Base-by-base conservation (phyloP, 2,797 vertebrate genomes). In the Morus bassanus region DNA sequence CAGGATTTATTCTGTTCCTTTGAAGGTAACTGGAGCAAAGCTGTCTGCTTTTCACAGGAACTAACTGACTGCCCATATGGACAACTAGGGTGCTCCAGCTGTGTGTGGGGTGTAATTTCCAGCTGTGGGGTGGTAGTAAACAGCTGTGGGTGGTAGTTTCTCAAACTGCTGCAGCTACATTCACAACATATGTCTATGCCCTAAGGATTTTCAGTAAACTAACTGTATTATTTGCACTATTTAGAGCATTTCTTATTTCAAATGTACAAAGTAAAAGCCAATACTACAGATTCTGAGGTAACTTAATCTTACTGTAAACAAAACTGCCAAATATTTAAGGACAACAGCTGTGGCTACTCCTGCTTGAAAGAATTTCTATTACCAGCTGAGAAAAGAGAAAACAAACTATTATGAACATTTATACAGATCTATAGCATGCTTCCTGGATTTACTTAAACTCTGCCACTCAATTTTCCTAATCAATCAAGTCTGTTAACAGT, bases 241-340 rank as follows among this genome's bases (percentile, higher is more conserved):
- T 96, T 91, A 85, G 74, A 82, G 41, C 19, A 54, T 89, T 94
- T 82, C n/a, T 86, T 82, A 57, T 95, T 96, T 86, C 72, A 87
- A 74, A 88, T 57, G 21, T 59, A 69, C n/a, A 65, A 86, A 89
- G 33, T 74, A 87, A 77, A 96, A 93, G 33, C 61, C 72, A 91
- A 23, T 91, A 78, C 18, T 75, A 28, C 84, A 94, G 84, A 91
- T 83, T 95, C 61, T 43, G 53, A 87, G 67, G 85, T 76, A 92
- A 86, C 31, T 73, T 93, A 84, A 88, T 95, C 70, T 80, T 85
- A 77, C 25, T 85, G 37, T 54, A 93, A 92, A 75, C 77, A 95
- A 94, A 95, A 93, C 65, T 95, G 86, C 72, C 75, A 89, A 74
- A 79, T 92, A 68, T 85, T 93, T 94, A 92, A 94, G 81, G 63